Evolutionary conservation across 2,113 vertebrate species (phyloP).

Genomic region (Delphinapterus leucas): DNA sequence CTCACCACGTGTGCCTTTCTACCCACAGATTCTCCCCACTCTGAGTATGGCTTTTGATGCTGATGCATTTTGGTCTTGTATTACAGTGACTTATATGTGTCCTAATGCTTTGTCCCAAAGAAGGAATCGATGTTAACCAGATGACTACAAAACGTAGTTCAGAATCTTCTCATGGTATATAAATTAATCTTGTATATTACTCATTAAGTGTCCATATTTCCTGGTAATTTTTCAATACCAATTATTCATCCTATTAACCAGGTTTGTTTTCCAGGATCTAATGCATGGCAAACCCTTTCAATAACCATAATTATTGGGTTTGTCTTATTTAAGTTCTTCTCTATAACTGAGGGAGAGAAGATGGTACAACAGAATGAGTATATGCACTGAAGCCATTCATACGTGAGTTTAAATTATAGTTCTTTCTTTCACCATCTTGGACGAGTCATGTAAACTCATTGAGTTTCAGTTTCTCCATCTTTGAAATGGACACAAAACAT

Average conservation of each 20-base stretch:
- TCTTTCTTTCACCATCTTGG: not conserved
- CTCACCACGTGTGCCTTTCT: not conserved
- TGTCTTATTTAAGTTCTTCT: not conserved
- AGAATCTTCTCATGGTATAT: not conserved
- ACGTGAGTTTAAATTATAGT: not conserved
- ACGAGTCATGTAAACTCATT: not conserved
- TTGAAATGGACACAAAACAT: not conserved
- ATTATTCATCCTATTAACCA: not conserved
- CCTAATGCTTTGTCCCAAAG: not conserved
- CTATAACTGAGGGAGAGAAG: not conserved
- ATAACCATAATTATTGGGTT: not conserved
- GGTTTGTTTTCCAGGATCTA: not conserved
- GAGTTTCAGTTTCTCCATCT: not conserved
- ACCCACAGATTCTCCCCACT: not conserved
- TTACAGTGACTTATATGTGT: not conserved
- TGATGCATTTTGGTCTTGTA: not conserved
- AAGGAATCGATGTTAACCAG: not conserved
- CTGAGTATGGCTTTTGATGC: not conserved
- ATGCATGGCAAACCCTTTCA: not conserved
- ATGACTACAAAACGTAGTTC: not conserved
- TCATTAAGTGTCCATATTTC: not conserved
- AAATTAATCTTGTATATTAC: not conserved
- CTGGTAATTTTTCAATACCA: not conserved
- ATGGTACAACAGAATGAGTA: not conserved
- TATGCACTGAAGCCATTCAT: not conserved